These are phyloP conservation scores for Pristionchus maxplancki DNA, from an alignment of 2,888 invertebrate genomes.

Conservation along the genomic window DNA sequence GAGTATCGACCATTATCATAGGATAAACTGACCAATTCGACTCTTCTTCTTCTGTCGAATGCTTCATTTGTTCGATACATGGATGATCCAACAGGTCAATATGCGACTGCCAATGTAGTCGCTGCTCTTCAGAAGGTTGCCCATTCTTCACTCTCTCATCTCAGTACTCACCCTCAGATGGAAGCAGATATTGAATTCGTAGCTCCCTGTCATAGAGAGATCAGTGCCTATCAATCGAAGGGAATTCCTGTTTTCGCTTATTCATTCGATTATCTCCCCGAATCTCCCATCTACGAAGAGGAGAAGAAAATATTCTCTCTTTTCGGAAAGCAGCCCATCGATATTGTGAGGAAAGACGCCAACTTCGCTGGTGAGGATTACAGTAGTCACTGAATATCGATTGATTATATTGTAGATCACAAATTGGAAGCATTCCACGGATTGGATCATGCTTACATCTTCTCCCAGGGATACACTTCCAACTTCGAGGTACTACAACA, in stretches of 20 bases:
- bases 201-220: constrained; percentile 75
- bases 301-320: constrained; percentile 66
- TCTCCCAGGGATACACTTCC: constrained; percentile 74
- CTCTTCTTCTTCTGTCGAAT: constrained; percentile 74
- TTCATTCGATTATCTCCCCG: constrained; percentile 76
- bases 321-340: constrained; percentile 73
- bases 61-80: constrained; percentile 72
- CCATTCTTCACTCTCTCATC: neutral
- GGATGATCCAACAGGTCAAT: constrained; percentile 63
- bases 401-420: constrained; percentile 55
- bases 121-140: constrained; percentile 63
- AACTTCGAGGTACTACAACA: constrained; percentile 40
- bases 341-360: constrained; percentile 64
- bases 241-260: constrained; percentile 73
- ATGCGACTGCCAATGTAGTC: constrained; percentile 61
- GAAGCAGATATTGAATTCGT: constrained; percentile 78
- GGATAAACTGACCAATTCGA: constrained; percentile 71
- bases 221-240: constrained; percentile 68
- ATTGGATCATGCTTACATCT: constrained; percentile 77
- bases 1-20: neutral
- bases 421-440: constrained; percentile 76
- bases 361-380: constrained; percentile 35
- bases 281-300: constrained; percentile 74
- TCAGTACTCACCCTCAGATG: constrained; percentile 65
- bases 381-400: neutral